A percentile compares a stretch with the other conserved stretches of the same genome.
These are phyloP conservation scores for Folsomia candida DNA, from an alignment of 2,888 invertebrate genomes.

Conservation along the genomic window DNA sequence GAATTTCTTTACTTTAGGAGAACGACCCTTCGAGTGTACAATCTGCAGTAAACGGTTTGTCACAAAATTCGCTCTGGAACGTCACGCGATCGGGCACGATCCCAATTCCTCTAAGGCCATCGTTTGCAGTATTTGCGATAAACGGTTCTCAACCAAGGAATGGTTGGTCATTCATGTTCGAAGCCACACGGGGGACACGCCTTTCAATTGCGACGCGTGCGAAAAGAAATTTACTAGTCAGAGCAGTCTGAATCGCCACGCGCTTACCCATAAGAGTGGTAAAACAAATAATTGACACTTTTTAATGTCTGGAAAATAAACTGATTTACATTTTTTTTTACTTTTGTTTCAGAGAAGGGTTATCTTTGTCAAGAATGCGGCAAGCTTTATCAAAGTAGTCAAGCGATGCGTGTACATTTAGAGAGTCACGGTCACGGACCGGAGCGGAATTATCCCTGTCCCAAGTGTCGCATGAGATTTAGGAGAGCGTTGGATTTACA, in stretches of 20 bases:
- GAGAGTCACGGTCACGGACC: not conserved
- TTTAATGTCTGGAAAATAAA: not conserved
- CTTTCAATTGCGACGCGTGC: conserved; percentile 7
- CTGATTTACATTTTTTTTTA: not conserved
- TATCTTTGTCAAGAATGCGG: conserved; percentile 9
- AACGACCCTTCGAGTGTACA: conserved; percentile 23
- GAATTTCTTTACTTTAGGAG: conserved; percentile 13
- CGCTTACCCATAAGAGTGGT: not conserved
- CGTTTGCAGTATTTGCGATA: conserved; percentile 2
- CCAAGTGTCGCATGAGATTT: not conserved
- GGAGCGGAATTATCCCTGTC: not conserved
- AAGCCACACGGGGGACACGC: not conserved
- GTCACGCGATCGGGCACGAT: conserved; percentile 12
- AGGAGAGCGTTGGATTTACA: not conserved
- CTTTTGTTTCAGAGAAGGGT: not conserved
- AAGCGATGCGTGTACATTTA: not conserved
- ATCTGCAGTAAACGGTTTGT: conserved; percentile 22
- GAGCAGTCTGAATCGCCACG: not conserved
- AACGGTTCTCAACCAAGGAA: not conserved
- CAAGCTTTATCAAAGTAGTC: not conserved
- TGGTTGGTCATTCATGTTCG: not conserved
- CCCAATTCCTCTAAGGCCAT: not conserved
- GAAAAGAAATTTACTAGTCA: conserved; percentile 7
- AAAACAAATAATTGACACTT: no score
- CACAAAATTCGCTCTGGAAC: conserved; percentile 18